Percentiles rank a stretch among this genome's conserved stretches.
Evolutionary conservation across 2,113 vertebrate genomes (phyloP).

Genomic region (Gulo gulo): DNA sequence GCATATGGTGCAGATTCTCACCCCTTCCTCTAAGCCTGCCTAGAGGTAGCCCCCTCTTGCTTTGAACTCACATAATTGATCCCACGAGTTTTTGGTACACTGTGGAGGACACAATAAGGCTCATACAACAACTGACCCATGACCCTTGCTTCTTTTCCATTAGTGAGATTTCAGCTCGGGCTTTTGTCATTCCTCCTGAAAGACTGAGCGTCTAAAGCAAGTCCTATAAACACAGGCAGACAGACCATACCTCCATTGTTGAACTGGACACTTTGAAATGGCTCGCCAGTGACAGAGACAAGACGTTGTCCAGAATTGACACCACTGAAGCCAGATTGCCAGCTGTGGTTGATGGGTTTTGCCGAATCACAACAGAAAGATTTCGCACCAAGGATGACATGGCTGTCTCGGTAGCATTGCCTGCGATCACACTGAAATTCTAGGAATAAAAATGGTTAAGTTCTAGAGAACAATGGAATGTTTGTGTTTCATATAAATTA

Average conservation of each 20-base stretch:
- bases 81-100: background rate
- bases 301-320: constrained; percentile 37
- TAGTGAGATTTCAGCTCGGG: background rate
- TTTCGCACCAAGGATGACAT: constrained; percentile 47
- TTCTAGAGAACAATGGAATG: background rate
- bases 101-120: background rate
- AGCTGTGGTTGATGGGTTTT: constrained; percentile 38
- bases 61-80: background rate
- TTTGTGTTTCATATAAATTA: background rate
- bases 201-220: background rate
- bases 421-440: background rate
- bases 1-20: background rate
- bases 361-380: constrained; percentile 29
- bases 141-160: background rate
- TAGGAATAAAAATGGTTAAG: background rate
- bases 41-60: background rate
- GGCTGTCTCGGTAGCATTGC: background rate
- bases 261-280: constrained; percentile 31
- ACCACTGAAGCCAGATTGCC: constrained; percentile 63
- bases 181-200: background rate
- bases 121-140: background rate
- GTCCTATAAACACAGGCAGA: background rate
- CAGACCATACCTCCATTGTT: constrained; percentile 58
- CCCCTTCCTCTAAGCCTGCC: background rate
- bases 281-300: constrained; percentile 15